Evolutionary conservation across 2,113 vertebrate genomes (phyloP).

Genomic region (Henicopernis longicauda): DNA sequence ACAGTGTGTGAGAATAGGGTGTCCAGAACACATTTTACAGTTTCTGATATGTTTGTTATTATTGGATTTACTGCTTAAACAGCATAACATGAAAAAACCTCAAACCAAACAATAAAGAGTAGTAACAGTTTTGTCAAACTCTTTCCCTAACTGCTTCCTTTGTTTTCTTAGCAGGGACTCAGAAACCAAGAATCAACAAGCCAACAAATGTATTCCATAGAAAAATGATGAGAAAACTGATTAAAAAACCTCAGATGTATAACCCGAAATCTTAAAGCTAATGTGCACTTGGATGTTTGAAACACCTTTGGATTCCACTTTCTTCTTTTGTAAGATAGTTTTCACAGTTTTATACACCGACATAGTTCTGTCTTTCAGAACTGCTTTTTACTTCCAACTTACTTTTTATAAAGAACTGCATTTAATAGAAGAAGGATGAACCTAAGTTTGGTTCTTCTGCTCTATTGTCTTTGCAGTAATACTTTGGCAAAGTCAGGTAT

Average conservation of each 20-base stretch:
- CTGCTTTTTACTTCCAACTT: neutral
- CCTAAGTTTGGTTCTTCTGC: neutral
- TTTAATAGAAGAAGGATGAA: neutral
- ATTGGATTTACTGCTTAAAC: neutral
- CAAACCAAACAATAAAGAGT: neutral
- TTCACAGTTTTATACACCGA: neutral
- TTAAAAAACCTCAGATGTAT: neutral
- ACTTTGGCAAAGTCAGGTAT: neutral
- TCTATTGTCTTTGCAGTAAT: neutral
- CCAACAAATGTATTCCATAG: neutral
- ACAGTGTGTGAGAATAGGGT: neutral
- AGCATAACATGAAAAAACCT: neutral
- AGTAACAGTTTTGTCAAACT: neutral
- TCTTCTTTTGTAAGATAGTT: neutral
- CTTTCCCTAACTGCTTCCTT: slow-evolving; percentile 21
- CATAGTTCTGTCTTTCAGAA: slow-evolving; percentile 21
- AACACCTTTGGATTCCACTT: neutral
- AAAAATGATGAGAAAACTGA: slow-evolving; percentile 28
- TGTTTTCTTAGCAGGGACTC: slow-evolving; percentile 43
- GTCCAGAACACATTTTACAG: neutral
- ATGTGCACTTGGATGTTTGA: neutral
- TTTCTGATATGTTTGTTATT: neutral
- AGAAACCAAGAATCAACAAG: neutral
- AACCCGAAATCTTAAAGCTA: neutral
- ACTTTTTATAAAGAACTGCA: neutral